These are phyloP conservation scores for Spodoptera littoralis DNA, from an alignment of 2,888 invertebrate genomes.

Conservation along the genomic window DNA sequence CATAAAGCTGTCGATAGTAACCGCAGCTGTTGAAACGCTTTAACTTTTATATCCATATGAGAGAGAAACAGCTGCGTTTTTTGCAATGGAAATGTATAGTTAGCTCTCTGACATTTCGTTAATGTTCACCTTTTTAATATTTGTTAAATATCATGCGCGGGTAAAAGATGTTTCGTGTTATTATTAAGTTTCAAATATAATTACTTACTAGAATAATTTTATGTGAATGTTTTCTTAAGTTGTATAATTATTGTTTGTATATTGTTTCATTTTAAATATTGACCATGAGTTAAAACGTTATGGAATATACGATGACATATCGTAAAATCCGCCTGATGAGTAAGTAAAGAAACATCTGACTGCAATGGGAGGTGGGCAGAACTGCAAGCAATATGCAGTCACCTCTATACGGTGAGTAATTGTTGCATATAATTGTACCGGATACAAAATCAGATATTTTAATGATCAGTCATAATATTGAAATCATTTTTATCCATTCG, in stretches of 20 bases:
- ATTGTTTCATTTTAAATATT: no score
- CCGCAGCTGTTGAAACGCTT: conserved; percentile 42
- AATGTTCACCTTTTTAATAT: conserved; percentile 34
- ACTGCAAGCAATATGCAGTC: conserved; percentile 32
- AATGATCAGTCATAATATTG: conserved; percentile 25
- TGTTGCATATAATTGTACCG: conserved; percentile 40
- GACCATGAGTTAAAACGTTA: conserved; percentile 5
- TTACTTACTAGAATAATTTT: conserved; percentile 3
- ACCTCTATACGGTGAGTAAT: conserved; percentile 47
- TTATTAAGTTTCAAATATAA: conserved; percentile 23
- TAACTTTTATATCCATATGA: conserved; percentile 34
- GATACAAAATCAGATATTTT: conserved; percentile 41
- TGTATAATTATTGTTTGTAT: not conserved
- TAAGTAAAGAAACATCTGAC: conserved; percentile 32
- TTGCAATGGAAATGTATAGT: conserved; percentile 29
- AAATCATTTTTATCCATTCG: not conserved
- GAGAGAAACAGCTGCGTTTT: conserved; percentile 50
- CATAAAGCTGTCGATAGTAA: conserved; percentile 47
- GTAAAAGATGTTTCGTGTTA: conserved; percentile 22
- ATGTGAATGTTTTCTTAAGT: conserved; percentile 11
- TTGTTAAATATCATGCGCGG: conserved; percentile 24
- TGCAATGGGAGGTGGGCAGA: conserved; percentile 22
- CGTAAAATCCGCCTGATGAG: not conserved
- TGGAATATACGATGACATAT: conserved; percentile 3
- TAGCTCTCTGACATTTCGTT: conserved; percentile 43